Evolutionary conservation across 2,888 invertebrate species (phyloP).

Genomic region (Elmis aenea): DNA sequence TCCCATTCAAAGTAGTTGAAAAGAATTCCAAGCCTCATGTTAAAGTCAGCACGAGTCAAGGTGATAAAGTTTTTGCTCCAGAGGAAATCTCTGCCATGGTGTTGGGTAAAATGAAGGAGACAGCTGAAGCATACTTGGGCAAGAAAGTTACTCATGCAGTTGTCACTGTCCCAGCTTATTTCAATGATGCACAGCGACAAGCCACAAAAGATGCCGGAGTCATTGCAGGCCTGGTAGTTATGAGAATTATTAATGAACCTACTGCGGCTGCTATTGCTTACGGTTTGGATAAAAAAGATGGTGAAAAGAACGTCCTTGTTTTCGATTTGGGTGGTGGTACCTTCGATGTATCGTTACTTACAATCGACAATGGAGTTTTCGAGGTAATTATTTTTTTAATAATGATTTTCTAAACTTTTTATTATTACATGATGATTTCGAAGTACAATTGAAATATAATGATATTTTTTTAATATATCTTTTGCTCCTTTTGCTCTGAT

Average conservation of each 20-base stretch:
- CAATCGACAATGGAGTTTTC: constrained; percentile 98
- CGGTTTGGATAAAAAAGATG: constrained; percentile 93
- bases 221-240: constrained; percentile 87
- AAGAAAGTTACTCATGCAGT: constrained; percentile 83
- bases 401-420: neutral
- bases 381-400: constrained; percentile 54
- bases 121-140: constrained; percentile 95
- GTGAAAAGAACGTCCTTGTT: constrained; percentile 96
- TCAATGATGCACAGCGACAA: constrained; percentile 99
- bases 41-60: constrained; percentile 74
- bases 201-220: constrained; percentile 98
- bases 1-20: constrained; percentile 93
- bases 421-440: constrained; percentile 12
- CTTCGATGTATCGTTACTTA: constrained; percentile 96
- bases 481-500: constrained; percentile 15
- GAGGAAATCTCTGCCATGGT: constrained; percentile 99
- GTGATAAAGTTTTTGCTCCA: constrained; percentile 88
- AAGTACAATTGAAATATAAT: constrained; percentile 14
- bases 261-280: constrained; percentile 97
- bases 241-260: constrained; percentile 97
- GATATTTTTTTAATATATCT: constrained; percentile 9
- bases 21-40: constrained; percentile 95
- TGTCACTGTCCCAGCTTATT: constrained; percentile 96
- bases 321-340: constrained; percentile 99
- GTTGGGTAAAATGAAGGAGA: constrained; percentile 95